A percentile compares a stretch with the other conserved stretches of the same genome.
Conservation (phyloP, 2,888 invertebrate species). For the Cheilosia impressa region DNA sequence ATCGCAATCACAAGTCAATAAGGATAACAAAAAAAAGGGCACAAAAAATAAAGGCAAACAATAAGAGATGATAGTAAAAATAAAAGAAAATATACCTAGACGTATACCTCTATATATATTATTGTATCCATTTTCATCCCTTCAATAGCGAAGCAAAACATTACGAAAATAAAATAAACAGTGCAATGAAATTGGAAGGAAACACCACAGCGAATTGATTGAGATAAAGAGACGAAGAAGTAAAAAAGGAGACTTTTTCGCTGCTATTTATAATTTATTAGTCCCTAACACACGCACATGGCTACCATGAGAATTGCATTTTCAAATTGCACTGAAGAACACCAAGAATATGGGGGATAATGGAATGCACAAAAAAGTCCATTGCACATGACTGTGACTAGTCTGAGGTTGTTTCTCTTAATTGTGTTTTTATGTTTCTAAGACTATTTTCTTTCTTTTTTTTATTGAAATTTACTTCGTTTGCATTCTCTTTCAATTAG, state of each 20-base stretch:
- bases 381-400: constrained; percentile 61
- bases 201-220: constrained; percentile 35
- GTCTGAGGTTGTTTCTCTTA: constrained; percentile 30
- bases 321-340: constrained; percentile 1
- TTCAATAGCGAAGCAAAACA: constrained; percentile 64
- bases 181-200: constrained; percentile 54
- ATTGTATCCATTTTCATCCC: constrained; percentile 42
- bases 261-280: constrained; percentile 75
- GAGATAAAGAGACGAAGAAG: constrained; percentile 1
- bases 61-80: constrained; percentile 55
- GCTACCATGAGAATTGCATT: constrained; percentile 53
- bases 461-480: constrained; percentile 22
- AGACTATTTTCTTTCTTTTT: constrained; percentile 8
- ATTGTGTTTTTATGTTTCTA: constrained; percentile 49
- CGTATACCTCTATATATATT: neutral
- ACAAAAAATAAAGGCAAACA: constrained; percentile 47
- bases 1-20: constrained; percentile 59
- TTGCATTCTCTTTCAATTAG: constrained; percentile 30
- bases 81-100: constrained; percentile 21
- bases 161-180: constrained; percentile 71
- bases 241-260: constrained; percentile 63
- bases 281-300: constrained; percentile 33
- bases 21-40: constrained; percentile 57
- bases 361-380: constrained; percentile 52
- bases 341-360: constrained; percentile 30